Base-by-base conservation (phyloP, 2,888 invertebrate genomes). In the Rhodophaea formosa region DNA sequence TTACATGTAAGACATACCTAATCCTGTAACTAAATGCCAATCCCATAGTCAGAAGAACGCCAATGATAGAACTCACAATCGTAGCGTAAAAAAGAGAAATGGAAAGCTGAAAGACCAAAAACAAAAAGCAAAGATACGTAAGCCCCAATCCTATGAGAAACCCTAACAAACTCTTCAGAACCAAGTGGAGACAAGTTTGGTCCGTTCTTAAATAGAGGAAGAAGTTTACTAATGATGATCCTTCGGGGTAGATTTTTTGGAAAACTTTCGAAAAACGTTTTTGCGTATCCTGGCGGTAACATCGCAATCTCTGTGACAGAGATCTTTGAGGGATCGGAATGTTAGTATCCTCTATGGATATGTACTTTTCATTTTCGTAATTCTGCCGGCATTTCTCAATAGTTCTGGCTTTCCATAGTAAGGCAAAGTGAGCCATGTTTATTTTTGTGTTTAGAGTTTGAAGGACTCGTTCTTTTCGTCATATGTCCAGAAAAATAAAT, bases 111-210 rank as follows among this genome's bases (percentile, higher is more conserved):
- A 94, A 92, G 0, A 95, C 93, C 65, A 95, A 93, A 73, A 95
- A 94, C 75, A 94, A 87, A 71, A 94, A 95, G 69, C 94, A 93
- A 43, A 94, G 79, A 69, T 94, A 94, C 0, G 94, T 94, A 49
- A 95, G 76, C 10, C 93, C 63, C 49, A 94, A 90, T 0, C 95
- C 95, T 16, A 93, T 92, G 0, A 94, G 62, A 66, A 95, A 95
- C 0, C 95, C 95, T 12, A 93, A 68, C 0, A 94, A 62, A 71
- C 94, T 94, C 72, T 94, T 95, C 15, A 93, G 57, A 2, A 94
- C 77, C 62, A 92, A 94, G 78, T 95, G 94, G 0, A 86, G 82
- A 55, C 88, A 80, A 0, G 82, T 82, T 65, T 68, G 94, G 87
- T 71, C 94, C 82, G 71, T 93, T 79, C 62, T 76, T 8, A 89